These are phyloP conservation scores for Diabrotica virgifera DNA, from an alignment of 1,140 invertebrate species.

Conservation along the genomic window DNA sequence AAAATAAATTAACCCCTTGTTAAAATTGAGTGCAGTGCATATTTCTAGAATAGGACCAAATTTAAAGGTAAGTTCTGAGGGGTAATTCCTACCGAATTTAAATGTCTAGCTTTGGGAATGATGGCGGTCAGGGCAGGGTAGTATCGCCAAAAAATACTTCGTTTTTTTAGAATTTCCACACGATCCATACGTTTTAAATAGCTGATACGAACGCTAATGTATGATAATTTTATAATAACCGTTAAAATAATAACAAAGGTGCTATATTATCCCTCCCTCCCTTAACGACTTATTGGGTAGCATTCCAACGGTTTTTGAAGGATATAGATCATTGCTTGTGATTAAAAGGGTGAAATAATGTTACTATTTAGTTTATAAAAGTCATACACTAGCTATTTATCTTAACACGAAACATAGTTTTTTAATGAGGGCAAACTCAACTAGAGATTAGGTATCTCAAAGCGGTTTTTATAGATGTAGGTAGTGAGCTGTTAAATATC, in stretches of 20 bases:
- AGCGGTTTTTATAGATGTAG: background rate
- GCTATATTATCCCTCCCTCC: background rate
- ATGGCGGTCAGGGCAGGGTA: conserved; percentile 33
- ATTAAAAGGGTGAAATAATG: no score
- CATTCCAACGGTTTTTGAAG: conserved; percentile 31
- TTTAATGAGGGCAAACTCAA: background rate
- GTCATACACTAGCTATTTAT: background rate
- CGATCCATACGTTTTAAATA: background rate
- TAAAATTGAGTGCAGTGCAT: conserved; percentile 19
- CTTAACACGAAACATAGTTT: background rate
- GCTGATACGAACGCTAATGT: background rate
- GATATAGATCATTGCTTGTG: background rate
- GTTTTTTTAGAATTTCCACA: background rate
- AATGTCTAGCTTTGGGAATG: conserved; percentile 20
- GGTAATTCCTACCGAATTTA: conserved; percentile 14
- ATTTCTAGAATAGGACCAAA: conserved; percentile 10
- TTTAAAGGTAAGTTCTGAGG: conserved; percentile 28
- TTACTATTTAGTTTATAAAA: background rate
- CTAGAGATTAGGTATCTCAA: background rate
- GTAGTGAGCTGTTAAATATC: background rate
- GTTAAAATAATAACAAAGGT: background rate
- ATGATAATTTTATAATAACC: background rate
- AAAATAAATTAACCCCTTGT: conserved; percentile 18
- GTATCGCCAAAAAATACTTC: background rate
- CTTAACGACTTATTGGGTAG: conserved; percentile 2